These are phyloP conservation scores for Macroteleia sp. DNA, from an alignment of 2,888 invertebrate genomes.

Conservation along the genomic window DNA sequence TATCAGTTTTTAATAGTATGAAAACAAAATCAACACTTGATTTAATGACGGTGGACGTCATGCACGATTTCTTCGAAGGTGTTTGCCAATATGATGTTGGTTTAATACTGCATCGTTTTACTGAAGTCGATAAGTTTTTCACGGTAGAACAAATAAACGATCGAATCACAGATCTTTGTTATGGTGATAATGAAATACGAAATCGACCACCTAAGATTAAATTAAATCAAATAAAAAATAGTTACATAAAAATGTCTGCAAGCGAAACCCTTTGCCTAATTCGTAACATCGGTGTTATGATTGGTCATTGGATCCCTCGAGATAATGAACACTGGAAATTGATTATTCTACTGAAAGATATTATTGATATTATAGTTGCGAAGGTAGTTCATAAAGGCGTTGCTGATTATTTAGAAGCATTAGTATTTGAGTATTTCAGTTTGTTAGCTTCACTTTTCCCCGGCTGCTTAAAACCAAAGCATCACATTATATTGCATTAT, in stretches of 20 bases:
- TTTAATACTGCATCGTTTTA: slow-evolving; percentile 22
- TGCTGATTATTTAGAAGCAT: slow-evolving; percentile 28
- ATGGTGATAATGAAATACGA: slow-evolving; percentile 1
- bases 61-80: slow-evolving; percentile 39
- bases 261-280: slow-evolving; percentile 18
- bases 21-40: slow-evolving; percentile 14
- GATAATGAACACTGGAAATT: slow-evolving; percentile 5
- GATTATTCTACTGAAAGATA: slow-evolving; percentile 15
- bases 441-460: slow-evolving; percentile 21
- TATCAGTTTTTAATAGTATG: slow-evolving; percentile 28
- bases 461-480: slow-evolving; percentile 50
- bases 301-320: slow-evolving; percentile 5
- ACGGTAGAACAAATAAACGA: not conserved
- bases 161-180: not conserved
- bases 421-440: slow-evolving; percentile 39
- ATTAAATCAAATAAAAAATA: not conserved
- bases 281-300: slow-evolving; percentile 11
- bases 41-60: slow-evolving; percentile 28
- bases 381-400: slow-evolving; percentile 16
- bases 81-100: slow-evolving; percentile 31
- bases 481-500: slow-evolving; percentile 45
- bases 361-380: slow-evolving; percentile 31
- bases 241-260: slow-evolving; percentile 21
- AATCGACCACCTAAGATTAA: slow-evolving; percentile 21
- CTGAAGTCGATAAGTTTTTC: too few species aligned